Evolutionary conservation across 2,113 vertebrate genomes (phyloP), one percentile per base, ranked within the genome.

Genomic region (Leptocoma aspasia): DNA sequence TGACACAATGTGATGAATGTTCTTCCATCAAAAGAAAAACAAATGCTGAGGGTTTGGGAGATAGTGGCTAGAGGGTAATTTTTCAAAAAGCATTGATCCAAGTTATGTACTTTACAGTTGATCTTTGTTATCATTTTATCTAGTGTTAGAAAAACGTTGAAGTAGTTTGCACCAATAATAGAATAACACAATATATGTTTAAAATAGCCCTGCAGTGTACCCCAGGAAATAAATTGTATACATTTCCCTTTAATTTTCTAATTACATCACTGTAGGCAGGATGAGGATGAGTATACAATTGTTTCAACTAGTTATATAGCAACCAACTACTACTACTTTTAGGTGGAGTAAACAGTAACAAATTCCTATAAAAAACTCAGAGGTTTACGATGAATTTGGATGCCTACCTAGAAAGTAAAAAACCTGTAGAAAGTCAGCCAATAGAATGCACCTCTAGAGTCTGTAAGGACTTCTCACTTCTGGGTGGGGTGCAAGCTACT

Each of bases 271-370:
- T 64, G 6, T 52, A 81, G 33, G 57, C 7, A 37, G 20, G 17
- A n/a, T 0, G 0, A 41, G 13, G 12, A 30, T 0, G 1, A 63
- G 3, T 22, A 53, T 23, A 31, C 3, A 28, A 10, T 92, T 82
- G 73, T 86, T 63, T 41, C 42, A 79, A 22, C 4, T 33, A 19
- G 28, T 49, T 71, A 9, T 44, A 37, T 28, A 63, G 9, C 33
- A 33, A 75, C 8, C 5, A 91, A 52, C 72, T 77, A 11, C 24
- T 61, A 50, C 6, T 87, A 28, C 13, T 66, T 77, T 65, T 24
- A 68, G 33, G 20, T 47, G 47, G 9, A 87, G 31, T 8, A 87
- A 86, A 49, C 1, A 37, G 27, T 44, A 41, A 8, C 24, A 9
- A 64, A 49, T 76, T 82, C 9, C 11, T 72, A 1, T 27, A 14